Base-by-base conservation (phyloP, 2,113 vertebrate genomes). In the Equus quagga region DNA sequence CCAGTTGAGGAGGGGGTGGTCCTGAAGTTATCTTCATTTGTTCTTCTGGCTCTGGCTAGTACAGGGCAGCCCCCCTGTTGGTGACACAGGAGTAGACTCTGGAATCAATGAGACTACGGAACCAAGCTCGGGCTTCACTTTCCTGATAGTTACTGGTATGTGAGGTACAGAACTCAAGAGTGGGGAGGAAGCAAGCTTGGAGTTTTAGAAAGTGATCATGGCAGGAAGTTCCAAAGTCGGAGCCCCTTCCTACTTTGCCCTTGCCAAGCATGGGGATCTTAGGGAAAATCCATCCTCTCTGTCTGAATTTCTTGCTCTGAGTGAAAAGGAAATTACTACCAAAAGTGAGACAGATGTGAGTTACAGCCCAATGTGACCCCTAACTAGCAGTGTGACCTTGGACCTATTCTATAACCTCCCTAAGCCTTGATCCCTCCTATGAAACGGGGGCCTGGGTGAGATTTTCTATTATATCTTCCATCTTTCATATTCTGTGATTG, bases 341-440 rank as follows among this genome's bases (percentile, higher is more conserved):
- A 7, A 67, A 26, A 87, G 60, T 65, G 44, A 89, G 49, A 79
- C 33, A 62, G 88, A 82, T 9, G 0, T 9, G 4, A 41, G 17
- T 19, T 36, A 41, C 2, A 33, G 65, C 60, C 65, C 18, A 44
- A 41, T 0, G 1, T 4, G 28, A 41, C 58, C 58, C 36, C 67
- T 58, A 12, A 11, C 69, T 21, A 5, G 49, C 24, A 1, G 0
- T 28, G 60, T 67, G 67, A 41, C 41, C 49, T 60, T 5, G 44
- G 26, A 10, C 60, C 36, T 60, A 31, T 17, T 83, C 41, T 36
- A 58, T 26, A 69, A 67, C 28, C 23, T 75, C 31, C 31, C 14
- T 12, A 79, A 58, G 69, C 31, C 76, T 88, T 54, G n/a, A 84
- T 65, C 64, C 89, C 75, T 80, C 67, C 72, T 85, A 44, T 33